phyloP scores from a whole-genome alignment of 64 coral and sea anemone species.

The Stylophora pistillata region DNA sequence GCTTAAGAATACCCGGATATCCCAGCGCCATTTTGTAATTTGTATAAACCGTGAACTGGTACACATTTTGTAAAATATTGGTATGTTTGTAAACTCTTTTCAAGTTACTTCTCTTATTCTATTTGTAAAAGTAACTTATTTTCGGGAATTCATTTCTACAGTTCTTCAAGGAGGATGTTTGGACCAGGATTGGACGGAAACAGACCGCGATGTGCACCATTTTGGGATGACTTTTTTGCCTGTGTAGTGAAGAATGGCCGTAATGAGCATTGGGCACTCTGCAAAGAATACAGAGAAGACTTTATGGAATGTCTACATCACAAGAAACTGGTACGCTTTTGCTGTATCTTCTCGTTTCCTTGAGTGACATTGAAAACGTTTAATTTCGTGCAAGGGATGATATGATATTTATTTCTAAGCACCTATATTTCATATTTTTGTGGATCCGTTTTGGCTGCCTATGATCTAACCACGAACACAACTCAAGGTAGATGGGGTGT shows the following conservation, averaged over 20 bases:
- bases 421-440: no score
- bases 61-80: not conserved
- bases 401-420: no score
- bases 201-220: constrained; percentile 78
- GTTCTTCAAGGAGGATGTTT: constrained; percentile 29
- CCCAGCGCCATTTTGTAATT: constrained; percentile 15
- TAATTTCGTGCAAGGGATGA: no score
- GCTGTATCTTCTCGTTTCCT: not conserved
- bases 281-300: constrained; percentile 72
- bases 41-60: not conserved
- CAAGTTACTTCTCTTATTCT: not conserved
- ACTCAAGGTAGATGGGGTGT: no score
- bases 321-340: constrained; percentile 74
- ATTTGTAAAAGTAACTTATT: not conserved
- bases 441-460: no score
- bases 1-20: not conserved
- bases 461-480: no score
- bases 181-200: constrained; percentile 79
- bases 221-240: constrained; percentile 83
- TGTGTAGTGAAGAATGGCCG: constrained; percentile 56
- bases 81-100: not conserved
- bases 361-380: no score
- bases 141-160: not conserved
- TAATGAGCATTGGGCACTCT: constrained; percentile 72
- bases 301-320: constrained; percentile 94